These are phyloP conservation scores for Leuctra nigra DNA, from an alignment of 2,888 invertebrate genomes.

Conservation along the genomic window DNA sequence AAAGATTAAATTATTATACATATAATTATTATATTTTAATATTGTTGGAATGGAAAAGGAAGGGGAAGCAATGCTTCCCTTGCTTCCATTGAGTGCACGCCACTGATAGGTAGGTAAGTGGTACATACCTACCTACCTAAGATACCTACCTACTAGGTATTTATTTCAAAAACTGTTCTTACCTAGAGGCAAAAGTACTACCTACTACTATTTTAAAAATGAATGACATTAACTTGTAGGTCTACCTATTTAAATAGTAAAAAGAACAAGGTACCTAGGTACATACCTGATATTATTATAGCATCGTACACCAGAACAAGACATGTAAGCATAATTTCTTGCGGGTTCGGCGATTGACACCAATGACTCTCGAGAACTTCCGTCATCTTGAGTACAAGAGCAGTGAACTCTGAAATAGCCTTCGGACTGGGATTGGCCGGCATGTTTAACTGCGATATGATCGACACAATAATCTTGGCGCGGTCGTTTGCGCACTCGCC, in stretches of 20 bases:
- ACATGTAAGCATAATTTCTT: not conserved
- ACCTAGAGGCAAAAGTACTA: not conserved
- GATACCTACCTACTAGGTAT: too few species aligned
- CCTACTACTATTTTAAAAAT: not conserved
- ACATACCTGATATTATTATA: not conserved
- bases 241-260: not conserved
- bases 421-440: slow-evolving; percentile 4
- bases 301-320: slow-evolving; percentile 9
- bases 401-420: not conserved
- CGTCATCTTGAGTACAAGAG: not conserved
- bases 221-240: not conserved
- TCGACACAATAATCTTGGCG: not conserved
- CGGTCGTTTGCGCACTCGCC: not conserved
- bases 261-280: not conserved
- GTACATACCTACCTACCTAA: too few species aligned
- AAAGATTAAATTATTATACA: too few species aligned
- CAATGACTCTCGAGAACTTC: not conserved
- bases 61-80: too few species aligned
- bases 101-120: too few species aligned
- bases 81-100: too few species aligned
- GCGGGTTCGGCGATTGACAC: not conserved
- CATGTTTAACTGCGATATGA: not conserved
- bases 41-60: too few species aligned
- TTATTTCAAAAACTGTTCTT: not conserved
- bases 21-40: too few species aligned